A percentile compares a stretch with the other conserved stretches of the same genome.
Conservation (phyloP, 2,113 vertebrate species). For the Gavialis gangeticus region DNA sequence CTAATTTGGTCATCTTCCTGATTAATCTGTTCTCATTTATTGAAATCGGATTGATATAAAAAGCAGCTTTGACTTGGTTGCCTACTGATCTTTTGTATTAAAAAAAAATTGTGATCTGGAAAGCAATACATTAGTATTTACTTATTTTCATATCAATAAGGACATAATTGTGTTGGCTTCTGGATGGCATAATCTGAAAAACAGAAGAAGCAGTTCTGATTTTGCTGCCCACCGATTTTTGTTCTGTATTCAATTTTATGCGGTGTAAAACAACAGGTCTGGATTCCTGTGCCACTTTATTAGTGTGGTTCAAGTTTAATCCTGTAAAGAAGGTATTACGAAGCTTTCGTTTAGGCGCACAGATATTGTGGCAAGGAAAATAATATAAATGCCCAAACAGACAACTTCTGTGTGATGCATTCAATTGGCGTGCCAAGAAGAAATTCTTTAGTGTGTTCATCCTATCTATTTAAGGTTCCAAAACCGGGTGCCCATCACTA, state of each 20-base stretch:
- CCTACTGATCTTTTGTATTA: not conserved
- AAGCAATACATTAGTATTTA: not conserved
- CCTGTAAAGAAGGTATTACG: not conserved
- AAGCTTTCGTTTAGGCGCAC: not conserved
- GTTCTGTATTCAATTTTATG: not conserved
- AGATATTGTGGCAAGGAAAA: not conserved
- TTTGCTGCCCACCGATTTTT: not conserved
- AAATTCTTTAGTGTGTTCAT: not conserved
- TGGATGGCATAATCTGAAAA: not conserved
- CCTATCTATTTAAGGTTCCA: not conserved
- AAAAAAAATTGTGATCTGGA: not conserved
- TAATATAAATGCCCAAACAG: not conserved
- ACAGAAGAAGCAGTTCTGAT: not conserved
- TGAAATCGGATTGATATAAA: not conserved
- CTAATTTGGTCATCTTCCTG: not conserved
- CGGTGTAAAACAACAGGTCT: not conserved
- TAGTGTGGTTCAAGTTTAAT: not conserved
- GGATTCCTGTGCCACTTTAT: not conserved
- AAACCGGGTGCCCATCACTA: not conserved
- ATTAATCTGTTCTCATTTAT: constrained; percentile 4
- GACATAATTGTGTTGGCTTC: not conserved
- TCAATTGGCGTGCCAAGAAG: not conserved
- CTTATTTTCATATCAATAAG: not conserved
- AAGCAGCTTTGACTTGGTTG: not conserved
- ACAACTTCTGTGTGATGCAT: not conserved